Percentiles rank a stretch among this genome's conserved stretches.
These are phyloP conservation scores for Triops cancriformis DNA, from an alignment of 1,140 invertebrate species.

Conservation along the genomic window DNA sequence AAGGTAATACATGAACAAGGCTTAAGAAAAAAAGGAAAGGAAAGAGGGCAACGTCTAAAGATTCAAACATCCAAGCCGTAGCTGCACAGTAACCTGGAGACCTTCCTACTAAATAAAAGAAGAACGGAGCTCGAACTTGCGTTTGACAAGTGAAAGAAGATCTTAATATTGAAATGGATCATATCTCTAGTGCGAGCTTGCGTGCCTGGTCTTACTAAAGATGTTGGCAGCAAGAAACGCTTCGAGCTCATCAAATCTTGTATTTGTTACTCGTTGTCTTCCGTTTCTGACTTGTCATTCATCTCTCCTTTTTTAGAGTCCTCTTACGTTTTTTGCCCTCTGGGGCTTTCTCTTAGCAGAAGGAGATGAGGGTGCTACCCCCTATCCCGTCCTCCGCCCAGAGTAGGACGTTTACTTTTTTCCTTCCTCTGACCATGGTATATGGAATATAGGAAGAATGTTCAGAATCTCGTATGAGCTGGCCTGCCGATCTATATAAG, in stretches of 20 bases:
- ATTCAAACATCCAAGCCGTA: neutral
- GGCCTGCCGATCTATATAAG: conserved; percentile 10
- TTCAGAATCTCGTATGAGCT: conserved; percentile 11
- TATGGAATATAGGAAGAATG: conserved; percentile 10
- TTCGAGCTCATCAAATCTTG: conserved; percentile 9
- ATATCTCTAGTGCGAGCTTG: neutral
- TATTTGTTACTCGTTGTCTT: neutral
- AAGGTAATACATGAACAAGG: neutral
- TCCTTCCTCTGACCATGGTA: neutral
- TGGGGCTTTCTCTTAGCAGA: neutral
- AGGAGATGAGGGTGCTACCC: no score
- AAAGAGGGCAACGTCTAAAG: neutral
- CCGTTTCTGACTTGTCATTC: conserved; percentile 2
- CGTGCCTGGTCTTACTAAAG: neutral
- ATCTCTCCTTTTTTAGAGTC: neutral
- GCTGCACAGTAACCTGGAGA: neutral
- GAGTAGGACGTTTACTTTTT: neutral
- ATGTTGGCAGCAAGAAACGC: neutral
- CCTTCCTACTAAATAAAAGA: neutral
- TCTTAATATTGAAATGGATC: neutral
- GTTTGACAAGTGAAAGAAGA: neutral
- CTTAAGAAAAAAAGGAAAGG: neutral
- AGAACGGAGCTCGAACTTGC: neutral
- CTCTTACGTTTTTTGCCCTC: neutral
- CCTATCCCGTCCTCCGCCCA: no score